These are phyloP conservation scores for Mastacembelus armatus DNA, from an alignment of 2,797 vertebrate species.

Conservation along the genomic window DNA sequence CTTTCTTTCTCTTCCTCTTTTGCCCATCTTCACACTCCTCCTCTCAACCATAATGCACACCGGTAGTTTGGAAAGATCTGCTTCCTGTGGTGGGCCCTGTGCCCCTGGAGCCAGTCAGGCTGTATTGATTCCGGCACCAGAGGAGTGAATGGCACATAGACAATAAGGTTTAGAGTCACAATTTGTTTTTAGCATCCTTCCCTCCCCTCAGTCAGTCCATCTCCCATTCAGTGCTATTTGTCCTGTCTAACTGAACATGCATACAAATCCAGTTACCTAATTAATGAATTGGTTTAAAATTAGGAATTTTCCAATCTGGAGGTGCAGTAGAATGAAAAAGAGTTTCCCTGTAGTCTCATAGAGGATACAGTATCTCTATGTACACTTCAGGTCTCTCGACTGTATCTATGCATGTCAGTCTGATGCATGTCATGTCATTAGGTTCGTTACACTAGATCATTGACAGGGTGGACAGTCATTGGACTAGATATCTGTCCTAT, in stretches of 20 bases:
- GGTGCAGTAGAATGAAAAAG: not conserved
- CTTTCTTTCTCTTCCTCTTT: conserved; percentile 11
- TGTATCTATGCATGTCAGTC: conserved; percentile 9
- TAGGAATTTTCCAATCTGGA: conserved; percentile 3
- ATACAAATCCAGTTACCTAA: conserved; percentile 33
- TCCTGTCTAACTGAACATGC: conserved; percentile 15
- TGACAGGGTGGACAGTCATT: too few relatives aligned
- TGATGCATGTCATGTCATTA: conserved; percentile 29
- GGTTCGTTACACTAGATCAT: too few relatives aligned
- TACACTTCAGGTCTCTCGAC: too few relatives aligned
- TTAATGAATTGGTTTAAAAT: conserved; percentile 17
- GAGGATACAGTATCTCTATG: not conserved
- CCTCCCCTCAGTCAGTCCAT: conserved; percentile 20
- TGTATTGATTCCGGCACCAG: conserved; percentile 67
- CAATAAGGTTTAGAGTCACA: conserved; percentile 69
- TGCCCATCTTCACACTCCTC: conserved; percentile 17
- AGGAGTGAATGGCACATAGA: conserved; percentile 67
- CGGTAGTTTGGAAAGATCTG: conserved; percentile 52
- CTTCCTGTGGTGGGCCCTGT: conserved; percentile 65
- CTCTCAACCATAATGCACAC: conserved; percentile 75
- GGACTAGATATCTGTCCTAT: conserved; percentile 47
- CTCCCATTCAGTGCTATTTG: too few relatives aligned
- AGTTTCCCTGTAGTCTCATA: not conserved
- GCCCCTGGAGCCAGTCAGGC: conserved; percentile 51
- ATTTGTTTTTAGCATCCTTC: conserved; percentile 53